Conservation (phyloP, 2,888 invertebrate species). For the Trissoscelio sp. region DNA sequence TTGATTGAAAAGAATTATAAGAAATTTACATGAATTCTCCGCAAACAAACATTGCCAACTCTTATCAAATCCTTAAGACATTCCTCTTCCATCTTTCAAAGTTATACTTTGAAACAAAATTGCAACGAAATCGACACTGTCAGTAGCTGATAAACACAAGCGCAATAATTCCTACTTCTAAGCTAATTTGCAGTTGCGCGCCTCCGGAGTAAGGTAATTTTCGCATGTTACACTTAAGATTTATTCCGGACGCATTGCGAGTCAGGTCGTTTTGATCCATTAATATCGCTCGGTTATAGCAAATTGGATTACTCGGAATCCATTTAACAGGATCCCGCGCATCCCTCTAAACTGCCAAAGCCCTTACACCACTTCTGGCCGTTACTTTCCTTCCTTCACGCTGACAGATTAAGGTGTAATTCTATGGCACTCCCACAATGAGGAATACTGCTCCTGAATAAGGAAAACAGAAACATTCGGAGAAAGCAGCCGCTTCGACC, state of each 20-base stretch:
- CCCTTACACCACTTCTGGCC: slow-evolving; percentile 56
- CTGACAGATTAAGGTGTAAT: slow-evolving; percentile 73
- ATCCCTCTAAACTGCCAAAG: slow-evolving; percentile 67
- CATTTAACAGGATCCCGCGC: slow-evolving; percentile 73
- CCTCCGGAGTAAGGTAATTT: slow-evolving; percentile 50
- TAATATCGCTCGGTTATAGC: slow-evolving; percentile 75
- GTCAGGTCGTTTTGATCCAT: slow-evolving; percentile 74
- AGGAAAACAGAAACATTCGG: slow-evolving; percentile 55
- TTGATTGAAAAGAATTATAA: too few relatives aligned
- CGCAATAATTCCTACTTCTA: slow-evolving; percentile 3
- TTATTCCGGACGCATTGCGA: slow-evolving; percentile 73
- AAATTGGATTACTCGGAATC: slow-evolving; percentile 79
- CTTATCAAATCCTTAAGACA: too few relatives aligned
- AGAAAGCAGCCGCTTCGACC: slow-evolving; percentile 30
- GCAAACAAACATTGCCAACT: too few relatives aligned
- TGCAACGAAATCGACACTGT: too few relatives aligned
- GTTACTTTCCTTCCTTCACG: slow-evolving; percentile 70
- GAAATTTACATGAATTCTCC: too few relatives aligned
- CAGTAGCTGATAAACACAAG: slow-evolving; percentile 12
- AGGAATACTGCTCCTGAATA: slow-evolving; percentile 40
- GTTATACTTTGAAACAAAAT: not conserved
- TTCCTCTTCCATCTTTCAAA: too few relatives aligned
- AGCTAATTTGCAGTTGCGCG: slow-evolving; percentile 39
- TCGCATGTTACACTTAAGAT: slow-evolving; percentile 75
- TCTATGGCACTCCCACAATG: slow-evolving; percentile 44